Conservation (phyloP, 2,113 vertebrate species). For the Charina bottae region DNA sequence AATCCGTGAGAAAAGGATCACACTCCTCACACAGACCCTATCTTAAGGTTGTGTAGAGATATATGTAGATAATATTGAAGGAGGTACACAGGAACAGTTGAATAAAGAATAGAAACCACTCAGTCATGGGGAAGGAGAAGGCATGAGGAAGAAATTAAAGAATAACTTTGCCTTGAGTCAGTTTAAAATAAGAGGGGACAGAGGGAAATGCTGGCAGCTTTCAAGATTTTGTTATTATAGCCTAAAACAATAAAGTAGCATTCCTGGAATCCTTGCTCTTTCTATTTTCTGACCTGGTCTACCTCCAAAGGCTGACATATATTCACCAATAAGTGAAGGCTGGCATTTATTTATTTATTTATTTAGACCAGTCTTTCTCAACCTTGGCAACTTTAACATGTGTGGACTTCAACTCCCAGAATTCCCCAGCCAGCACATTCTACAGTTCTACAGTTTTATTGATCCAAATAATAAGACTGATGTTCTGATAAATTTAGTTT, state of each 20-base stretch:
- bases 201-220: neutral
- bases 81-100: neutral
- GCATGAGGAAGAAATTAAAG: neutral
- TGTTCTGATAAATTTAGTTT: conserved; percentile 51
- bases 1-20: neutral
- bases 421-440: neutral
- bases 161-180: neutral
- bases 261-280: no score
- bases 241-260: no score
- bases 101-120: neutral
- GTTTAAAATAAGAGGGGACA: neutral
- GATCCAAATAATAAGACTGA: conserved; percentile 24
- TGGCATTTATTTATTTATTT: neutral
- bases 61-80: neutral
- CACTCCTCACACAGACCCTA: neutral
- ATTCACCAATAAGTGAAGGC: neutral
- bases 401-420: neutral
- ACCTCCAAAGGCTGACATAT: neutral
- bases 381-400: neutral
- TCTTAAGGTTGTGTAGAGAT: neutral
- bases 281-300: neutral
- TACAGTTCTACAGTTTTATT: neutral
- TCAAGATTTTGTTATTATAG: no score
- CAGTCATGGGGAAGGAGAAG: neutral
- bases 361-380: neutral